Percentiles rank a stretch among this genome's conserved stretches.
These are phyloP conservation scores for Anolis sagrei DNA, from an alignment of 2,113 vertebrate genomes.

Conservation along the genomic window DNA sequence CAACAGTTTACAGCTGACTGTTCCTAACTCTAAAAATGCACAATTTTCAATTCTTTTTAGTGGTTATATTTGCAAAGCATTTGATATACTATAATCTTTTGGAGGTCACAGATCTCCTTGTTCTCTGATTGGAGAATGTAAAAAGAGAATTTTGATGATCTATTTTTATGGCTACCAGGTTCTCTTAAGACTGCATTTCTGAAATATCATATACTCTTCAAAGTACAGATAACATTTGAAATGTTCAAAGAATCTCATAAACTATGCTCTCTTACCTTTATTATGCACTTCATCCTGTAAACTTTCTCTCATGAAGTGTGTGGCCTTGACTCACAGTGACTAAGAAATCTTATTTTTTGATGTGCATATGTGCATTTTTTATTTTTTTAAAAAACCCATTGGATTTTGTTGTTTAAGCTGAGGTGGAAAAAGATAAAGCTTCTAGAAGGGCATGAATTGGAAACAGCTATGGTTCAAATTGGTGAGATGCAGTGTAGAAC, in stretches of 20 bases:
- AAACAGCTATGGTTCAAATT: neutral
- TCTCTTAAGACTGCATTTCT: neutral
- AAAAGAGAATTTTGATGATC: neutral
- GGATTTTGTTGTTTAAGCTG: neutral
- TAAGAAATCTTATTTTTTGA: neutral
- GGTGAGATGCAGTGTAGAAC: too few relatives aligned
- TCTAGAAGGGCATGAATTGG: neutral
- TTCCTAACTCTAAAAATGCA: neutral
- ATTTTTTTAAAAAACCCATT: neutral
- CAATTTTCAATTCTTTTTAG: neutral
- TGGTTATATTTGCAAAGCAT: neutral
- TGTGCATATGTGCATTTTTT: neutral
- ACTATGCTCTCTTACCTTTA: neutral
- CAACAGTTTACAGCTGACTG: rapidly evolving
- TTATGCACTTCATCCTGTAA: neutral
- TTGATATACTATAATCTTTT: neutral
- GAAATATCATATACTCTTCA: slow-evolving; percentile 13
- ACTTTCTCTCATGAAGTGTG: neutral
- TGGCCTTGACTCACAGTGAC: slow-evolving; percentile 3
- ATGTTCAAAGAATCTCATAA: slow-evolving; percentile 10
- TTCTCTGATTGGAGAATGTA: neutral
- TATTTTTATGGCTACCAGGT: neutral
- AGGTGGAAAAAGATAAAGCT: neutral
- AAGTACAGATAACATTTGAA: slow-evolving; percentile 5
- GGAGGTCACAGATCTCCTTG: neutral